Base-by-base conservation (phyloP, 2,797 vertebrate species). In the Eulemur coronatus region DNA sequence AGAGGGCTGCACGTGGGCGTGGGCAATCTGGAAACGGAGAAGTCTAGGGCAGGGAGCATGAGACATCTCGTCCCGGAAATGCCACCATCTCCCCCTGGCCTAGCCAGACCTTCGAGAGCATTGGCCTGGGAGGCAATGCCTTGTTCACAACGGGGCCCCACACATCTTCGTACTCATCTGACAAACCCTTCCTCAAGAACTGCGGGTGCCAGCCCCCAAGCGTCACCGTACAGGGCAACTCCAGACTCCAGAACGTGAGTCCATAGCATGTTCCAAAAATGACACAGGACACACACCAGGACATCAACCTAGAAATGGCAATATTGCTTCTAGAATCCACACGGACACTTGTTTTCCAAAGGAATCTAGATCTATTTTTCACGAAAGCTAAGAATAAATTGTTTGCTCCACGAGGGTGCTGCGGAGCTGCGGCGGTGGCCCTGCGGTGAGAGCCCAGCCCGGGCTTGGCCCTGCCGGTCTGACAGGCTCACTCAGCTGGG, bases 331-430 rank as follows among this genome's bases (percentile, higher is more conserved):
- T 61, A 35, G 15, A 15, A 70, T 61, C 61, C 79, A 95, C 35
- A 43, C 0, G 7, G 57, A 76, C 30, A 24, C 46, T 84, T 52
- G 38, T 88, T 95, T 93, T 82, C 69, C 72, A 78, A 84, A 91
- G 67, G 73, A 76, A 80, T 82, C 43, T 89, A 48, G 70, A 57
- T 98, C 97, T 97, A 97, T 97, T 97, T 10, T 88, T 11, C 33
- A 24, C n/a, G 59, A 69, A 96, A 93, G 84, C 20, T 41, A 48
- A 65, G 69, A 63, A 50, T 26, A 46, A 78, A 33, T 46, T 26
- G 24, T 84, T 65, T 15, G 8, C 8, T 81, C 14, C 26, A 15
- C 1, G 38, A 52, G 46, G 43, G 33, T 30, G 50, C 70, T 70
- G 30, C 18, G 28, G n/a, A 22, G 43, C 82, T 63, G 46, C 59